phyloP scores from a whole-genome alignment of 2,888 invertebrate genomes.

The Noctua comes region DNA sequence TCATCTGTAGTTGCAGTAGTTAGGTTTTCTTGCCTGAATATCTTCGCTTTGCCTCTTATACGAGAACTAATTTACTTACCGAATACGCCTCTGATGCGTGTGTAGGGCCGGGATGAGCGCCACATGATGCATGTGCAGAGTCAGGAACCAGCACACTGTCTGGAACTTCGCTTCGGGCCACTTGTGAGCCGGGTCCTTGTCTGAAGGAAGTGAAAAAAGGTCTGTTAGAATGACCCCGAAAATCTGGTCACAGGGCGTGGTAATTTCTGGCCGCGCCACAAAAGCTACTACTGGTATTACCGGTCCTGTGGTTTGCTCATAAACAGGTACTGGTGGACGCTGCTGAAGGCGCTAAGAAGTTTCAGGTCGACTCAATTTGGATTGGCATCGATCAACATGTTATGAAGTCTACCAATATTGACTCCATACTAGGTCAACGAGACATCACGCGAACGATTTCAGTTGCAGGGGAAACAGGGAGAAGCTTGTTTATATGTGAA shows the following conservation, averaged over 20 bases:
- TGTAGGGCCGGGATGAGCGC: conserved; percentile 97
- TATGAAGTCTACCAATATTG: not conserved
- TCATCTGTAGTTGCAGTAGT: not conserved
- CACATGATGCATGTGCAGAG: conserved; percentile 98
- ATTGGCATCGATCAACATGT: not conserved
- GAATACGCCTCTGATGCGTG: conserved; percentile 90
- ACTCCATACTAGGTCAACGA: not conserved
- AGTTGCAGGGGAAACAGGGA: not conserved
- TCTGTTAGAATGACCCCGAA: not conserved
- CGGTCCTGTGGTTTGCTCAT: not conserved
- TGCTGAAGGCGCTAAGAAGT: not conserved
- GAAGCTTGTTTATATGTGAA: not conserved
- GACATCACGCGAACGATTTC: not conserved
- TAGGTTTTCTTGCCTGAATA: not conserved
- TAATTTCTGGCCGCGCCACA: too few relatives aligned
- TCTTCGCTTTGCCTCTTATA: not conserved
- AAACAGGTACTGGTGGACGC: not conserved
- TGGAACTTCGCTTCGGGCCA: conserved; percentile 97
- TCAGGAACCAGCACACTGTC: conserved; percentile 99
- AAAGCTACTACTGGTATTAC: not conserved
- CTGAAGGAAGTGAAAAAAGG: conserved; percentile 69
- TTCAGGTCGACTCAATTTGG: not conserved
- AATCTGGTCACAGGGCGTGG: not conserved
- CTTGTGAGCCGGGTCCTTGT: conserved; percentile 87
- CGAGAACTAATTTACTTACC: conserved; percentile 71